Conservation (phyloP, 1,140 invertebrate genomes). For the Polypedilum pembai region DNA sequence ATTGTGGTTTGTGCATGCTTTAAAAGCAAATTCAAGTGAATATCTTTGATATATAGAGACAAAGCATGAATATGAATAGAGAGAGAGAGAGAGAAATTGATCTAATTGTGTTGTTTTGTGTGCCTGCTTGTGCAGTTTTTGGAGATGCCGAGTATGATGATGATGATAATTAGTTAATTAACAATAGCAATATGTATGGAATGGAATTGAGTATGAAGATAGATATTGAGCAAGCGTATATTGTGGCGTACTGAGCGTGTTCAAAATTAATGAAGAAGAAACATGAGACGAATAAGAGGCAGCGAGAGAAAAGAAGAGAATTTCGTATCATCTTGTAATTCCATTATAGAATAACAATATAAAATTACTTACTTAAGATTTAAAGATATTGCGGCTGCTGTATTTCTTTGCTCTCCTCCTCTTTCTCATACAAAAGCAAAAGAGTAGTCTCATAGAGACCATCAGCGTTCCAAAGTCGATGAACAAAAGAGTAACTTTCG, state of each 20-base stretch:
- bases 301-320: not conserved
- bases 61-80: constrained; percentile 8
- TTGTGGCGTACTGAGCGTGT: not conserved
- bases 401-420: not conserved
- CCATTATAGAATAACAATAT: constrained; percentile 27
- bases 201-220: not conserved
- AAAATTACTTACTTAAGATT: constrained; percentile 28
- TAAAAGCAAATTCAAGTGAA: too few species aligned
- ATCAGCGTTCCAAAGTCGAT: not conserved
- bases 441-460: constrained; percentile 6
- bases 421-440: not conserved
- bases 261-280: not conserved
- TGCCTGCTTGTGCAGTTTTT: not conserved
- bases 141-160: constrained; percentile 23
- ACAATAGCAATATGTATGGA: not conserved
- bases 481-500: constrained; percentile 6
- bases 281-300: not conserved
- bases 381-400: constrained; percentile 10
- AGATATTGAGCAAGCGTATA: not conserved
- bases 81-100: not conserved
- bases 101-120: constrained; percentile 19
- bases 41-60: not conserved
- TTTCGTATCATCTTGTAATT: constrained; percentile 22
- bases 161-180: constrained; percentile 28
- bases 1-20: too few species aligned